Base-by-base conservation (phyloP, 2,113 vertebrate species). In the Nansenia antarctica region DNA sequence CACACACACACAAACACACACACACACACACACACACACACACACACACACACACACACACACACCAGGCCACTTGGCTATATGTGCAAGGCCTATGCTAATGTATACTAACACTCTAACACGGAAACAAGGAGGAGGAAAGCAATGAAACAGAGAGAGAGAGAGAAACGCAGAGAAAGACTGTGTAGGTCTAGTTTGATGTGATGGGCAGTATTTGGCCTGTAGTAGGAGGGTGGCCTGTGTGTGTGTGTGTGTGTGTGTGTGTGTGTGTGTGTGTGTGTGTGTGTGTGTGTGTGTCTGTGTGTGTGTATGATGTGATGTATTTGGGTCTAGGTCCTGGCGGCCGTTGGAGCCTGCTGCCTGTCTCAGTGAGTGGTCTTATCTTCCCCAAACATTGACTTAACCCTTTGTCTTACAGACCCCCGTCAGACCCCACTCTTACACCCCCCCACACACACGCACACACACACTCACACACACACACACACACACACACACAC, bases 341-440 rank as follows among this genome's bases (percentile, higher is more conserved):
- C 86, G 85, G 89, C 85, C 87, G 78, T 82, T 83, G 90, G 91
- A 92, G 93, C 86, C 93, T 93, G 92, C 88, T 90, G 92, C 85
- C 92, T 93, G 92, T 93, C 94, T 93, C 88, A 76, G 82, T 90
- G 92, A 90, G 86, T 85, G 89, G 85, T 82, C 92, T 94, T 91
- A 90, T 93, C 94, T 93, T 93, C 86, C 86, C 90, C 89, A 93
- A 93, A 94, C 80, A 90, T 95, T 93, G 93, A 92, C 92, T 95
- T 94, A 92, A 93, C 93, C 92, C 93, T 93, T 94, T 92, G 88
- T 94, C 93, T 93, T 90, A 87, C 87, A 87, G 93, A 76, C 76
- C 68, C 32, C 73, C n/a, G n/a, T n/a, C n/a, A n/a, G n/a, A n/a
- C n/a, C n/a, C n/a, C n/a, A n/a, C n/a, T n/a, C n/a, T n/a, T n/a